Conservation (phyloP, 2,113 vertebrate genomes). For the Perca schrenkii region DNA sequence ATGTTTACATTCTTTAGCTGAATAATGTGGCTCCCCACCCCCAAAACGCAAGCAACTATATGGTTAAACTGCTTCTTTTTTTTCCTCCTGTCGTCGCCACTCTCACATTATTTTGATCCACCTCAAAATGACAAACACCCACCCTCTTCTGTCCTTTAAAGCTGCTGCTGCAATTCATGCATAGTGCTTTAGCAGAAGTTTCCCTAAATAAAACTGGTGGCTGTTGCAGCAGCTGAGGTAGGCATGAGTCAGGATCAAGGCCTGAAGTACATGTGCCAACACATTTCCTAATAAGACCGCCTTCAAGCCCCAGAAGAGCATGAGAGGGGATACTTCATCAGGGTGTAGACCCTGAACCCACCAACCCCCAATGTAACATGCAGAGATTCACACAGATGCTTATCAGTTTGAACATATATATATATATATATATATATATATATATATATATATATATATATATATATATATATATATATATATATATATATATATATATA, state of each 20-base stretch:
- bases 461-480: too few species aligned
- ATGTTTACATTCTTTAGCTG: slow-evolving; percentile 30
- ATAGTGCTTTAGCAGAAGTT: slow-evolving; percentile 30
- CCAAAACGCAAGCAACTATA: slow-evolving; percentile 7
- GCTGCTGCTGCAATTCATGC: slow-evolving; percentile 40
- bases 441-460: too few species aligned
- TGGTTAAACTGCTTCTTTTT: slow-evolving; percentile 36
- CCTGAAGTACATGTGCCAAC: slow-evolving; percentile 21
- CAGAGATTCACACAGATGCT: background rate
- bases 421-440: too few species aligned
- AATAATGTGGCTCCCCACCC: background rate
- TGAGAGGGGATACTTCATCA: slow-evolving; percentile 18
- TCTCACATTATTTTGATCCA: slow-evolving; percentile 37
- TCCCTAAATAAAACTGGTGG: slow-evolving; percentile 56
- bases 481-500: too few species aligned
- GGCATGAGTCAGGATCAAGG: slow-evolving; percentile 36
- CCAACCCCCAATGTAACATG: background rate
- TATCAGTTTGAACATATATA: too few species aligned
- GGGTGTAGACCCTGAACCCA: background rate
- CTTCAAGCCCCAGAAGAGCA: slow-evolving; percentile 25
- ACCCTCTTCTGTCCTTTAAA: slow-evolving; percentile 20
- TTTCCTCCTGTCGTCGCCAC: slow-evolving; percentile 8
- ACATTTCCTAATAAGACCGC: slow-evolving; percentile 44
- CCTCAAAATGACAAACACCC: slow-evolving; percentile 41
- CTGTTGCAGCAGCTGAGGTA: slow-evolving; percentile 56